Base-by-base conservation (phyloP, 2,888 invertebrate species). In the Anthrax anthrax region DNA sequence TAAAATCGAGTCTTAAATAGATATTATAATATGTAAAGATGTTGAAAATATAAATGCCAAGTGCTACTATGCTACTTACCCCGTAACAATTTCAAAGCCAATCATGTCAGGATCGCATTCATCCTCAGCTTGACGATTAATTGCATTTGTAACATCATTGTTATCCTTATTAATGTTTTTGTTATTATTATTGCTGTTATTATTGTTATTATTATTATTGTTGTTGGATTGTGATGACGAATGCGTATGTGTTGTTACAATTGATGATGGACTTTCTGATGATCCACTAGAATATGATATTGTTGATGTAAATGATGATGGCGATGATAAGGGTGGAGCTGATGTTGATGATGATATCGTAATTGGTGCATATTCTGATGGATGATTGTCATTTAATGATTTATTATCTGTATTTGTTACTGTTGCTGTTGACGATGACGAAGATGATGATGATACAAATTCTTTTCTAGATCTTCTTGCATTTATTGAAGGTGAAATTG, bases 41-140 rank as follows among this genome's bases (percentile, higher is more conserved):
- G n/a, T n/a, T n/a, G n/a, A n/a, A n/a, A n/a, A n/a, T n/a, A n/a
- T n/a, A n/a, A n/a, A n/a, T n/a, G n/a, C n/a, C n/a, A n/a, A n/a
- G n/a, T n/a, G n/a, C n/a, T n/a, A n/a, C n/a, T n/a, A n/a, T n/a
- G 41, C 9, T 14, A 18, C 69, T 72, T 70, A 77, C 77, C 87
- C 91, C 55, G 90, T 91, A 60, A 90, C 81, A 62, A 92, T 77
- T 72, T 91, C 91, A 68, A 91, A 91, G 56, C 88, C 87, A 58
- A 87, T 79, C 81, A 87, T 84, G 69, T 88, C 88, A 43, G 84
- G 77, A 69, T 88, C 87, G 66, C 88, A 88, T 68, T 87, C 86
- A 61, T 85, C 86, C 51, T 67, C 67, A 43, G 51, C 50, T 47
- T 48, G 54, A 51, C 49, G 54, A 55, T 44, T 44, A 1, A 32